Evolutionary conservation across 2,113 vertebrate species (phyloP).

Genomic region (Eidolon helvum): DNA sequence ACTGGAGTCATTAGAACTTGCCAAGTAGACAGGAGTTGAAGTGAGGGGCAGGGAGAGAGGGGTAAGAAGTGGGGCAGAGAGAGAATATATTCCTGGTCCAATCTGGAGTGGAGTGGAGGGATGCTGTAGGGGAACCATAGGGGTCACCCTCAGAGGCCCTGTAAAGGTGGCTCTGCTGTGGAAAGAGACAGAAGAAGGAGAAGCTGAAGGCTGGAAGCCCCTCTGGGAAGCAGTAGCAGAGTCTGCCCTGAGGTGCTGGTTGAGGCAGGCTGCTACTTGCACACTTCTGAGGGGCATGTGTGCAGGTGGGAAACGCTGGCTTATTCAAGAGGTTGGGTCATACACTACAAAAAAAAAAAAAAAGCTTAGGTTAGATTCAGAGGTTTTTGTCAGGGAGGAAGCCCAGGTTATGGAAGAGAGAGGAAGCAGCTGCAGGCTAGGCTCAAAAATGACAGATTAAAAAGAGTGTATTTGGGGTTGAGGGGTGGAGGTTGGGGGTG

Average conservation of each 20-base stretch:
- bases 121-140: background rate
- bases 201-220: background rate
- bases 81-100: background rate
- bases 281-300: background rate
- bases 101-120: background rate
- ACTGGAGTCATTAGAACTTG: background rate
- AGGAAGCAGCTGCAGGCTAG: background rate
- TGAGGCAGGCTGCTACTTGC: background rate
- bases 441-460: background rate
- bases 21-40: background rate
- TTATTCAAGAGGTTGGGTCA: background rate
- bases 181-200: background rate
- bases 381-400: background rate
- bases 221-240: background rate
- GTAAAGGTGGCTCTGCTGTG: background rate
- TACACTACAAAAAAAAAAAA: background rate
- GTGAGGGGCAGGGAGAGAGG: background rate
- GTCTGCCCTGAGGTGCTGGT: background rate
- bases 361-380: background rate
- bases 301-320: background rate
- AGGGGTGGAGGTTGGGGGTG: rapidly evolving
- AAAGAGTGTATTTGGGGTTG: background rate
- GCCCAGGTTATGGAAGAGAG: background rate
- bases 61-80: background rate
- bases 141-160: background rate